Base-by-base conservation (phyloP, 2,888 invertebrate genomes). In the Cheilosia impressa region DNA sequence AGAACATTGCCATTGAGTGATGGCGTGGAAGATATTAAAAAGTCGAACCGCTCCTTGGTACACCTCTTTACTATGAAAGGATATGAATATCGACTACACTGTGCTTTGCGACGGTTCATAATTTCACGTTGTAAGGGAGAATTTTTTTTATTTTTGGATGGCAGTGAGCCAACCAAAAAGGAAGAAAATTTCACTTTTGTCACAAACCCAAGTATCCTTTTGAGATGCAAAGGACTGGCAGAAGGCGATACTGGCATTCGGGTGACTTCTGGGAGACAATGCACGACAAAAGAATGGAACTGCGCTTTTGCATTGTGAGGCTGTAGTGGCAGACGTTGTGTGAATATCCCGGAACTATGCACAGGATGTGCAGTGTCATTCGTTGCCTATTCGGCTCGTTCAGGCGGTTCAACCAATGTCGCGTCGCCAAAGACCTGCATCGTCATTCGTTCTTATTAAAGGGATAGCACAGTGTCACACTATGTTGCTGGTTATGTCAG, bases 1-100 rank as follows among this genome's bases (percentile, higher is more conserved):
- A 41, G 41, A 52, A 53, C 57, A 75, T 72, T 68, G 34, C 68
- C 71, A 68, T 76, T 71, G 85, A 81, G 76, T 73, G 85, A 85
- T 81, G 85, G 81, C 47, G 72, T 65, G 76, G 53, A 63, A 85
- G 81, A 85, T 85, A 85, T 81, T 81, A 76, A 85, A 52, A 81
- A 77, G 68, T 81, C 85, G 63, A 80, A 60, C 62, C 47, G 22
- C 58, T 72, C 19, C 71, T 15, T 15, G 52, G 52, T 10, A 38
- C 17, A 22, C 45, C 65, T 45, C 17, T 53, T 69, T 41, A 60
- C 65, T 27, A 45, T 55, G 10, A 63, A 66, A 53, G 65, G 58
- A 65, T 68, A 13, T 15, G 55, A 50, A 50, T 10, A 34, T 34
- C 7, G 69, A 60, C 55, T 52, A 57, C 65, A 19, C 38, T 73